These are phyloP conservation scores for Phenacoccus solenopsis DNA, from an alignment of 1,140 invertebrate species.

Conservation along the genomic window DNA sequence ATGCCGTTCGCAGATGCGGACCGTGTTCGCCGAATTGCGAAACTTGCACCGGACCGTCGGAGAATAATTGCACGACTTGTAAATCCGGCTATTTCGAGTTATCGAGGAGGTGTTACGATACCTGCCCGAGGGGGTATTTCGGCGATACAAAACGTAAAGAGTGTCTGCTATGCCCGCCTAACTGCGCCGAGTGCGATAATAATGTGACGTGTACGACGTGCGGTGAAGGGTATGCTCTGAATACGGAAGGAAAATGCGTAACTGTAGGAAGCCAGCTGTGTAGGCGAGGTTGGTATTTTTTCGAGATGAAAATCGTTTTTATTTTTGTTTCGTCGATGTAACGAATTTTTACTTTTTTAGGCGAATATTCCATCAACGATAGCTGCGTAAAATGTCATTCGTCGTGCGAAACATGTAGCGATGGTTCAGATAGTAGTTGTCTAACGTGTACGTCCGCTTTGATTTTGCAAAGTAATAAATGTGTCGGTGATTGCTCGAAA, in stretches of 20 bases:
- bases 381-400: slow-evolving; percentile 60
- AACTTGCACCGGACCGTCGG: slow-evolving; percentile 62
- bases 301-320: slow-evolving; percentile 15
- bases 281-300: slow-evolving; percentile 37
- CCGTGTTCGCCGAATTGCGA: slow-evolving; percentile 65
- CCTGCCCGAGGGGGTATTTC: slow-evolving; percentile 56
- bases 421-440: slow-evolving; percentile 38
- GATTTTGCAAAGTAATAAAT: slow-evolving; percentile 50
- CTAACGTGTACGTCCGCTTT: slow-evolving; percentile 50
- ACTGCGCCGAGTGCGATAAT: slow-evolving; percentile 55
- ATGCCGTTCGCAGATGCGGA: slow-evolving; percentile 50
- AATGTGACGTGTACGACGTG: slow-evolving; percentile 49
- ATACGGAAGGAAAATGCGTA: slow-evolving; percentile 54
- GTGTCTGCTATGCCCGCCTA: slow-evolving; percentile 56
- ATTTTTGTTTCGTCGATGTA: slow-evolving; percentile 19
- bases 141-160: slow-evolving; percentile 60
- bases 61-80: slow-evolving; percentile 68
- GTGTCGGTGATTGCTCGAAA: slow-evolving; percentile 55
- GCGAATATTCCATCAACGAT: slow-evolving; percentile 55
- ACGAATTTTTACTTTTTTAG: slow-evolving; percentile 31
- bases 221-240: slow-evolving; percentile 52
- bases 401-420: slow-evolving; percentile 37
- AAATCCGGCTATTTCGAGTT: slow-evolving; percentile 28
- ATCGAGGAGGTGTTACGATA: slow-evolving; percentile 35
- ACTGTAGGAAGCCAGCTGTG: slow-evolving; percentile 51